Percentiles rank a stretch among this genome's conserved stretches.
Conservation (phyloP, 1,140 invertebrate species). For the Lasioglossum baleicum region DNA sequence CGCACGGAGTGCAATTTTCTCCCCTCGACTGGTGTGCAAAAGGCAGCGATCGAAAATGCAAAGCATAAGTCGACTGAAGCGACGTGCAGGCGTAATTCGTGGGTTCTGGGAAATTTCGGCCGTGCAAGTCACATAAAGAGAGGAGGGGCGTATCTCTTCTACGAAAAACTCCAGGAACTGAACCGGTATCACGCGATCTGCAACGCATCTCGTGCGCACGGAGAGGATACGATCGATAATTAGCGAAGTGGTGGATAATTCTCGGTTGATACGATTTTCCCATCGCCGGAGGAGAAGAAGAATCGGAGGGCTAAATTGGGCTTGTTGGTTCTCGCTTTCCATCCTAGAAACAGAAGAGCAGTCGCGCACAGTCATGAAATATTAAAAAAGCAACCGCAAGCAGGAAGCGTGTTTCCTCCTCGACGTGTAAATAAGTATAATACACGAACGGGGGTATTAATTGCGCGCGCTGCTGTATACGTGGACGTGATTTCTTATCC, state of each 20-base stretch:
- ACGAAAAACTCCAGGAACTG: not conserved
- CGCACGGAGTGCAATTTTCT: not conserved
- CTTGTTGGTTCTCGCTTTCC: not conserved
- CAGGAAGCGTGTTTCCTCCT: slow-evolving; percentile 29
- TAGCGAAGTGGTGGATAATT: not conserved
- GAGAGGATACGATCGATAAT: not conserved
- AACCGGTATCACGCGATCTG: not conserved
- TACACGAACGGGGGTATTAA: not conserved
- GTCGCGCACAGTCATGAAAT: slow-evolving; percentile 21
- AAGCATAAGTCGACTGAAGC: not conserved
- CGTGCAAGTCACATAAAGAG: not conserved
- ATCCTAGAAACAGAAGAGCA: not conserved
- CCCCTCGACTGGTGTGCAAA: not conserved
- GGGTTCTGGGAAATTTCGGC: not conserved
- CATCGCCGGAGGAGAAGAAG: not conserved
- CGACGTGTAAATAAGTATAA: not conserved
- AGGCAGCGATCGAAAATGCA: slow-evolving; percentile 28
- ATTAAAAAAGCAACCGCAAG: slow-evolving; percentile 14
- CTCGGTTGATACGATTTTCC: not conserved
- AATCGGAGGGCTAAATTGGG: not conserved
- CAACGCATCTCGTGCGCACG: not conserved
- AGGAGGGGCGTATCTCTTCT: not conserved
- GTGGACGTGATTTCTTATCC: not conserved
- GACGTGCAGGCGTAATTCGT: no score
- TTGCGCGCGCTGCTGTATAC: not conserved